These are phyloP conservation scores for Cebus imitator DNA, from an alignment of 2,113 vertebrate species.

Conservation along the genomic window DNA sequence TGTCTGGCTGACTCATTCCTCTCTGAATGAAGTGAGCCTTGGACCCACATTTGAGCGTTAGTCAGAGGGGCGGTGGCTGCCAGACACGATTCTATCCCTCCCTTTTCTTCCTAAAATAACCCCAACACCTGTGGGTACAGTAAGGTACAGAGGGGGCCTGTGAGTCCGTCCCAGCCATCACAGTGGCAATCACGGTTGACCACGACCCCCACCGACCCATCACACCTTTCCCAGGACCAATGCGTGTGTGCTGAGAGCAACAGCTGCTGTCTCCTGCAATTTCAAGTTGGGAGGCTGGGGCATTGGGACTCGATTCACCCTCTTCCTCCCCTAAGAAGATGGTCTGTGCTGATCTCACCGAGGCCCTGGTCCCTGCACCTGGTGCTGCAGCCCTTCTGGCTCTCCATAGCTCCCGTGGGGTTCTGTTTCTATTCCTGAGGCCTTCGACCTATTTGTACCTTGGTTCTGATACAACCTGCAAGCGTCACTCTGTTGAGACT, in stretches of 20 bases:
- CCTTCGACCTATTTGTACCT: not conserved
- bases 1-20: not conserved
- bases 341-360: not conserved
- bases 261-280: not conserved
- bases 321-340: not conserved
- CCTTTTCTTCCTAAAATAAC: not conserved
- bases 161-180: not conserved
- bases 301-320: not conserved
- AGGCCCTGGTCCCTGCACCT: accelerated
- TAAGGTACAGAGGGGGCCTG: accelerated
- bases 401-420: accelerated
- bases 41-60: not conserved
- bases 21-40: accelerated
- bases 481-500: not conserved
- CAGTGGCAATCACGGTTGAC: accelerated
- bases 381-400: no score
- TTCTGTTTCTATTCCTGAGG: accelerated
- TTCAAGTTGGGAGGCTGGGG: not conserved
- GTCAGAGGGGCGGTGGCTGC: not conserved
- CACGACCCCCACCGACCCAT: not conserved
- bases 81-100: accelerated
- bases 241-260: accelerated
- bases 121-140: not conserved
- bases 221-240: no score
- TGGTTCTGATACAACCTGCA: not conserved